Base-by-base conservation (phyloP, 2,888 invertebrate species). In the Smittia sp. region DNA sequence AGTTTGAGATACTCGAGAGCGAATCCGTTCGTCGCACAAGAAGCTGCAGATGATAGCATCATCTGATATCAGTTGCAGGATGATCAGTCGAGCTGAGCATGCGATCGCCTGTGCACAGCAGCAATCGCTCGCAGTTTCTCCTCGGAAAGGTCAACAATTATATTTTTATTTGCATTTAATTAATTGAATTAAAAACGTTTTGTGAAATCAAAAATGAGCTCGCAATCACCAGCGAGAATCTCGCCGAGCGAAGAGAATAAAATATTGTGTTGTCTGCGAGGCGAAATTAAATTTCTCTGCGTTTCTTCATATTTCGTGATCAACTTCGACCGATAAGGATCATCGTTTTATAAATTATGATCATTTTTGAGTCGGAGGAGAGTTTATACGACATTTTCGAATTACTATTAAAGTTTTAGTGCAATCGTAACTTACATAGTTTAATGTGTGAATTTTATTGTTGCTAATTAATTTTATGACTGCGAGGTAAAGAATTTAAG, bases 371-470 rank as follows among this genome's bases (percentile, higher is more conserved):
- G 13, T 18, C 22, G 58, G 46, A 58, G 58, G 18, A 22, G 58
- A 6, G 18, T 58, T 22, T 58, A 58, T 58, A 22, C 3, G 22
- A 20, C 58, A 20, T 58, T 46, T 15, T 58, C 58, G 22, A 58
- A 58, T 58, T 58, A 58, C n/a, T 6, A 58, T 58, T 22, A 58
- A 58, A 58, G 22, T 58, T 9, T 58, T 22, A 58, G 22, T 22
- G 58, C n/a, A 58, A 58, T 22, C 58, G 22, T 58, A 63, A 27
- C 63, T 63, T 63, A 63, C 25, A 24, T 63, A 20, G 11, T 69
- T 69, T 54, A 69, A 69, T 69, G 69, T 69, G 69, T 69, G 69
- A 69, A 69, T 54, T 69, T 69, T 69, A 69, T 54, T 15, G 46
- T 22, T 46, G 27, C 20, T 69, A 25, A 69, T 69, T 69, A 69